Percentiles rank a stretch among this genome's conserved stretches.
Evolutionary conservation across 2,113 vertebrate species (phyloP).

Genomic region (Catharus fuscescens): DNA sequence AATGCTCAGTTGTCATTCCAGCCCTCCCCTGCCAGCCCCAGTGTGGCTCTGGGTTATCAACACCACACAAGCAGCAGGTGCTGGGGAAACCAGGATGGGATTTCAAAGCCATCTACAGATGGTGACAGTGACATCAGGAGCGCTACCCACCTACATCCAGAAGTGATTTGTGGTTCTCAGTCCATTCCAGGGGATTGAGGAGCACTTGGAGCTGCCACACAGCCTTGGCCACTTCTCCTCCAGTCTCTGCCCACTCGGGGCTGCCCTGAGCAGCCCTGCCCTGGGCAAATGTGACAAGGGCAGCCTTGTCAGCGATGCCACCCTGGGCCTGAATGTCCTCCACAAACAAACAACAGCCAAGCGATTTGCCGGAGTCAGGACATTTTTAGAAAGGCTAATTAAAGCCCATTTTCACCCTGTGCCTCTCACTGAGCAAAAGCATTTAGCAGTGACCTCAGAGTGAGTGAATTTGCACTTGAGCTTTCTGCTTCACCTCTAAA

Average conservation of each 20-base stretch:
- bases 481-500: slow-evolving; percentile 40
- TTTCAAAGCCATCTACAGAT: background rate
- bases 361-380: background rate
- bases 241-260: rapidly evolving
- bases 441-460: slow-evolving; percentile 24
- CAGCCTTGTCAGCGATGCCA: background rate
- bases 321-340: background rate
- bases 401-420: slow-evolving; percentile 33
- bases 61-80: rapidly evolving
- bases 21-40: background rate
- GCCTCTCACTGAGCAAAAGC: background rate
- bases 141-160: background rate
- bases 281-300: background rate
- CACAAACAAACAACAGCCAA: background rate
- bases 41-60: background rate
- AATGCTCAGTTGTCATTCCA: background rate
- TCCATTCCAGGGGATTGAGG: background rate
- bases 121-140: background rate
- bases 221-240: background rate
- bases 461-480: slow-evolving; percentile 23
- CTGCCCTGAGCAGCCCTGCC: background rate
- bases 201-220: background rate
- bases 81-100: background rate
- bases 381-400: slow-evolving; percentile 48
- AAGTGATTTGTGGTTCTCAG: background rate